A percentile compares a stretch with the other conserved stretches of the same genome.
phyloP scores from a whole-genome alignment of 1,140 invertebrate genomes.

The Teleopsis dalmanni region DNA sequence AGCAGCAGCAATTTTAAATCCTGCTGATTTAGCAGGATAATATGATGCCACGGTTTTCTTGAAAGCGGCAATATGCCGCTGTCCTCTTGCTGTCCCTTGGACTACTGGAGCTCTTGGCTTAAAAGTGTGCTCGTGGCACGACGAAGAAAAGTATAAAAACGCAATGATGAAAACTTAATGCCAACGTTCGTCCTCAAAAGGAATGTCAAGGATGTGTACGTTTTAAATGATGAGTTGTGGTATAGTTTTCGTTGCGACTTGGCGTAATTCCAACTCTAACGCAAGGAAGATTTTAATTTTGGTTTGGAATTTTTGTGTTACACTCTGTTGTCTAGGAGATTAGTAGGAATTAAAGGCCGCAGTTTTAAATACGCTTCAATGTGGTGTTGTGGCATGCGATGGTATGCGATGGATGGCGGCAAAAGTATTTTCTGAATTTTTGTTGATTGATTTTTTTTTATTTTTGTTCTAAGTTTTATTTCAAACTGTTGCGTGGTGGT shows the following conservation, averaged over 20 bases:
- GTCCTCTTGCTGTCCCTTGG: slow-evolving; percentile 20
- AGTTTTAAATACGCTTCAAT: no score
- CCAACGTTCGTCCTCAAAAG: neutral
- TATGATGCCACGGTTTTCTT: neutral
- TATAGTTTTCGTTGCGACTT: neutral
- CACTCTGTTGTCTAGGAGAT: no score
- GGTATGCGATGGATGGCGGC: no score
- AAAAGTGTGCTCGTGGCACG: slow-evolving; percentile 20
- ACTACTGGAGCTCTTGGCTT: slow-evolving; percentile 6
- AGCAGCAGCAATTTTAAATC: slow-evolving; percentile 8
- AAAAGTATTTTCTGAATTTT: no score
- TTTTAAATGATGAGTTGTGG: neutral
- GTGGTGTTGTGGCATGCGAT: no score
- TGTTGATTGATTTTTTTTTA: no score
- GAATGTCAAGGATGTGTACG: neutral
- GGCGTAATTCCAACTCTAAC: slow-evolving; percentile 2
- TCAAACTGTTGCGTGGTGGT: no score
- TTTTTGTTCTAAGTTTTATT: no score
- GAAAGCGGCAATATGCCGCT: slow-evolving; percentile 5
- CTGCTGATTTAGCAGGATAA: slow-evolving; percentile 15
- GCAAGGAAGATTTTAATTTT: no score
- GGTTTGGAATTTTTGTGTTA: no score
- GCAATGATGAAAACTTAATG: slow-evolving; percentile 28
- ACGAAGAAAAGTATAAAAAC: slow-evolving; percentile 40
- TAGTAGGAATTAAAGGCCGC: no score